Conservation (phyloP, 2,113 vertebrate genomes). For the Heterotilapia buettikoferi region DNA sequence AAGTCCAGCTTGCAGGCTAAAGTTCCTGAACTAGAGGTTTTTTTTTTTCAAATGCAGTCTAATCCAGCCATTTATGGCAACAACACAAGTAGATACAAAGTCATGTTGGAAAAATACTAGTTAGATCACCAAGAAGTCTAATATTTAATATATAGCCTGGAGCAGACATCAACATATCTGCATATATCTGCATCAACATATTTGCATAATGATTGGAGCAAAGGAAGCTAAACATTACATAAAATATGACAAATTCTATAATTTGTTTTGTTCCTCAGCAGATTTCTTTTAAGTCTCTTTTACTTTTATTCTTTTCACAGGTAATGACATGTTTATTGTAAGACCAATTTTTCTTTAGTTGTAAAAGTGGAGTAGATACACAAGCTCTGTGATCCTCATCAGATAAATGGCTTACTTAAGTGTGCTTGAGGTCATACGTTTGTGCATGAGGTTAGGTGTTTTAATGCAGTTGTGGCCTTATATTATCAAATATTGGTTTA, state of each 20-base stretch:
- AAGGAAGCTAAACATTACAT: background rate
- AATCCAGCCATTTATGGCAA: background rate
- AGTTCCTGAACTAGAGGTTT: constrained; percentile 77
- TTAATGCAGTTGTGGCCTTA: background rate
- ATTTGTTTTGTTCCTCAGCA: background rate
- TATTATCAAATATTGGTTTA: background rate
- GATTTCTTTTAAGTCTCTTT: background rate
- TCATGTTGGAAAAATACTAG: background rate
- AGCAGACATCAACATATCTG: background rate
- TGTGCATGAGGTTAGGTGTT: background rate
- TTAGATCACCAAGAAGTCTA: background rate
- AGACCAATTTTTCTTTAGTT: background rate
- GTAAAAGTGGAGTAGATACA: background rate
- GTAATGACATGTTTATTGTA: background rate
- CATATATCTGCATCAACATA: background rate
- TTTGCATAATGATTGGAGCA: background rate
- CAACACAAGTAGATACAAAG: background rate
- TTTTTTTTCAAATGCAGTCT: constrained; percentile 12
- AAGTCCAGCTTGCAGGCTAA: constrained; percentile 61
- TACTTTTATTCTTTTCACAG: background rate
- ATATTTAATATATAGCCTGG: background rate
- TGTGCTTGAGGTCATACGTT: background rate
- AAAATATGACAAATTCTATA: background rate
- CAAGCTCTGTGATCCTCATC: background rate
- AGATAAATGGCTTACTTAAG: background rate